phyloP scores from a whole-genome alignment of 53 echinoderm and acorn worm species.

The Henricia sp. region DNA sequence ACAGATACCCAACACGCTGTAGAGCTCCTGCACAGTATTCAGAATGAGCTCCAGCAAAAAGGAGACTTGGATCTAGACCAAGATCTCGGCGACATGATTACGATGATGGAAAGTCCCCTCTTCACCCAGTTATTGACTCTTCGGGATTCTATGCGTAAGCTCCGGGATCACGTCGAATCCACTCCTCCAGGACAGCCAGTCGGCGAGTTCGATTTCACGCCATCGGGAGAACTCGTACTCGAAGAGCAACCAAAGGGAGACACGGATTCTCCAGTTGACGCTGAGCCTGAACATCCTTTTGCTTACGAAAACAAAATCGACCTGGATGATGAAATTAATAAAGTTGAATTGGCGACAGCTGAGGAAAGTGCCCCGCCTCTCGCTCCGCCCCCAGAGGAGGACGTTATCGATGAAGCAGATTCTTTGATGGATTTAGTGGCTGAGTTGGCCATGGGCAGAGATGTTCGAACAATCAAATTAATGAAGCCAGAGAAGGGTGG shows the following conservation, averaged over 20 bases:
- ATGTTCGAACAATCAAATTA: conserved; percentile 81
- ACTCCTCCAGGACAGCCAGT: conserved; percentile 77
- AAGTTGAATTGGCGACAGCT: background rate
- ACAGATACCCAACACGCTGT: conserved; percentile 97
- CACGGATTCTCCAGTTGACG: conserved; percentile 5
- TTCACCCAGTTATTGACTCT: conserved; percentile 94
- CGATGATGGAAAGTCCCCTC: conserved; percentile 90
- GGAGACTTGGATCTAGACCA: conserved; percentile 84
- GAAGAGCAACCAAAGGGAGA: conserved; percentile 50
- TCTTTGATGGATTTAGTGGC: conserved; percentile 65
- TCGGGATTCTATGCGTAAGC: conserved; percentile 82
- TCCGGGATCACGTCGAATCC: conserved; percentile 82
- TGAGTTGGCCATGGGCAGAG: conserved; percentile 82
- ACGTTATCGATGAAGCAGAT: conserved; percentile 46
- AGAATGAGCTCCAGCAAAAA: conserved; percentile 72
- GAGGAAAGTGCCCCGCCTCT: conserved; percentile 14
- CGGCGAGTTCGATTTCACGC: conserved; percentile 80
- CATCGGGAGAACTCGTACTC: conserved; percentile 76
- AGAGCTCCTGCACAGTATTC: conserved; percentile 81
- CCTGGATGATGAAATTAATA: conserved; percentile 66
- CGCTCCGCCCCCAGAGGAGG: background rate
- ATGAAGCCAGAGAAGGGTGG: conserved; percentile 87
- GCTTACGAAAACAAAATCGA: conserved; percentile 87
- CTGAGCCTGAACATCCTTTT: conserved; percentile 68
- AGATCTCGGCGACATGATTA: conserved; percentile 85